Evolutionary conservation across 2,113 vertebrate genomes (phyloP), one percentile per base, ranked within the genome.

Genomic region (Notarius lentiginosus): DNA sequence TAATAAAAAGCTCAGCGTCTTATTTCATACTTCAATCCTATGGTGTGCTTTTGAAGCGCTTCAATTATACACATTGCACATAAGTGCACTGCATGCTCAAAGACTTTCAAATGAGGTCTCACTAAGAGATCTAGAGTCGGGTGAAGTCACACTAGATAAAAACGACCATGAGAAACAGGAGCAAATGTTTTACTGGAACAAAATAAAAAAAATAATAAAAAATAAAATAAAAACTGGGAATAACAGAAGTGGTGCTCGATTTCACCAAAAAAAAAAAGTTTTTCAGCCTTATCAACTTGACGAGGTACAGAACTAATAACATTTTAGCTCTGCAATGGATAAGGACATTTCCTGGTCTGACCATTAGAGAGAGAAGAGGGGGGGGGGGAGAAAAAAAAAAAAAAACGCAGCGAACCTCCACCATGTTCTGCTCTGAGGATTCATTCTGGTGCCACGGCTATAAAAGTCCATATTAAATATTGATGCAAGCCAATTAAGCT

Each of bases 181-280:
- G 84, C 87, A 79, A 82, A 85, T 84, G 68, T 68, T 84, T 88
- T 82, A 82, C 27, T 56, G 58, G 82, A 55, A 79, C 41, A 63
- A 5, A 60, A 41, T 9, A 18, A 72, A 6, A 14, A 68, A 68
- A 27, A 2, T 7, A 72, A 72, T 7, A 72, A 22, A 4, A 41
- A 41, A 4, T 3, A 41, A 41, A 41, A 41, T 41, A 76, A 20
- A 14, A 56, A 30, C 11, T 56, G 84, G 56, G 55, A 24, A 61
- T 65, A 68, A 30, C 70, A 10, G 15, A 80, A 70, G 14, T 58
- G 76, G 47, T 55, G 61, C 65, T 63, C 20, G 47, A 56, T 24
- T 15, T 72, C 51, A 24, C 49, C 10, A 8, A 34, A 17, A 41
- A 41, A 41, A 41, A 41, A 41, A 41, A 41, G 22, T 10, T n/a